Base-by-base conservation (phyloP, 2,888 invertebrate genomes). In the Aleiodes leptofemur region DNA sequence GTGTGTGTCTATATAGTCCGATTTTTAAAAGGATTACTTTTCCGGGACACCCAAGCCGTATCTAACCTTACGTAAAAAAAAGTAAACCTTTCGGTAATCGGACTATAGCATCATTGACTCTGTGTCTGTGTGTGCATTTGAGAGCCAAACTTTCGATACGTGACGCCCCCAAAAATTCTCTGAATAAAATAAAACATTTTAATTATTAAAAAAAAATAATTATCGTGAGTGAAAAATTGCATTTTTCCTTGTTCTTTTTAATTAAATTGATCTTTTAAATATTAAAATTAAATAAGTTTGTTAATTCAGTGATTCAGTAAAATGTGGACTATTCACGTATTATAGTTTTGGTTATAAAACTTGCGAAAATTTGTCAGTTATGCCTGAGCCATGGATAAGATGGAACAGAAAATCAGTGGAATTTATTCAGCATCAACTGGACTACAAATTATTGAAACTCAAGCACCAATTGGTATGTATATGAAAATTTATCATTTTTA, bases 361-460 rank as follows among this genome's bases (percentile, higher is more conserved):
- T 43, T 14, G 64, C 16, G n/a, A 48, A 64, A n/a, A 61, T 43
- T n/a, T 64, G 43, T 43, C 38, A 23, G 64, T 64, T 64, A 64
- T 64, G 64, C 64, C 9, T 64, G 48, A 64, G 48, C 14, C 43
- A 64, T 64, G 64, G 48, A 64, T 14, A 64, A 9, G 16, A 43
- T 48, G 43, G 64, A 48, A 34, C 16, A 16, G 11, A 64, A 23
- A 48, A 64, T 43, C 43, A 38, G 9, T 43, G 64, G 64, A 43
- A 64, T 64, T 64, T 64, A 64, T 23, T 64, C 64, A 64, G 23
- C 64, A 23, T 23, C 23, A 14, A 64, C 48, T 64, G 64, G 48
- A 64, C 16, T 23, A 23, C 43, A 43, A 64, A 8, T 48, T 5
- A 11, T 43, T 5, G 16, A 9, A 16, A 43, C 61, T 38, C 61